phyloP scores from a whole-genome alignment of 2,113 vertebrate genomes.

The Coracopsis vasa region DNA sequence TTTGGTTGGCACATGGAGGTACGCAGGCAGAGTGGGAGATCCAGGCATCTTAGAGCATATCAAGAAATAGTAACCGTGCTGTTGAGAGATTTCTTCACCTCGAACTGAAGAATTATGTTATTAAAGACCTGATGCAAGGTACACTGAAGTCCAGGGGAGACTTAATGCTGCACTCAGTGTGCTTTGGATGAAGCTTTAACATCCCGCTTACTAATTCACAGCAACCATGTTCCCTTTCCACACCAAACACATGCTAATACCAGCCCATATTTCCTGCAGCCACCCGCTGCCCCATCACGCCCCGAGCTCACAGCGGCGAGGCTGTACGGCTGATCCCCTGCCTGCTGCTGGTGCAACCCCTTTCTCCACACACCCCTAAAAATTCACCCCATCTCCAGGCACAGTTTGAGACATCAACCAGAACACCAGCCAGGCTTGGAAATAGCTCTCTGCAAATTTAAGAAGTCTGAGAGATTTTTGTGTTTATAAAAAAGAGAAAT shows the following conservation, averaged over 20 bases:
- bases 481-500: neutral
- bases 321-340: neutral
- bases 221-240: neutral
- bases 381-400: neutral
- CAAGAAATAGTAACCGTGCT: neutral
- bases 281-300: neutral
- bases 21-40: neutral
- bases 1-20: neutral
- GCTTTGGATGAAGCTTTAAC: neutral
- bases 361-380: neutral
- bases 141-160: neutral
- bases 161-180: neutral
- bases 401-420: neutral
- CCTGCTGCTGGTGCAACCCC: neutral
- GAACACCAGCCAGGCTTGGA: neutral
- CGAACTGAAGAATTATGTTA: neutral
- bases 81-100: neutral
- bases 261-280: neutral
- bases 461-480: neutral
- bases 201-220: neutral
- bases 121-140: neutral
- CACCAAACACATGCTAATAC: neutral
- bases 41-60: neutral
- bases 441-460: neutral
- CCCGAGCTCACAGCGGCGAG: rapidly evolving